Evolutionary conservation across 2,113 vertebrate genomes (phyloP).

Genomic region (Porphyrio hochstetteri): DNA sequence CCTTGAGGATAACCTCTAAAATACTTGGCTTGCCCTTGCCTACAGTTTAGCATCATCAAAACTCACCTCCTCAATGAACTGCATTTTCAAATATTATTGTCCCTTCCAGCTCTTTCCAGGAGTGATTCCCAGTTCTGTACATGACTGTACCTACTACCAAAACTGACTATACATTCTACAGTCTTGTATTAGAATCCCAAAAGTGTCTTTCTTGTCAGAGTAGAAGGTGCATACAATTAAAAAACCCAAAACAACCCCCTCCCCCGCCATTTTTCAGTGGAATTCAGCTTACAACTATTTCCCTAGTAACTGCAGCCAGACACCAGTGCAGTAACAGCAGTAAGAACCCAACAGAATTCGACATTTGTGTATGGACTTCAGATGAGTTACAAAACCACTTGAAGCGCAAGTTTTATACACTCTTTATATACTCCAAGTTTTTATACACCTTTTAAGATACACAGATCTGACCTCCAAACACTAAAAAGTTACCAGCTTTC

Average conservation of each 20-base stretch:
- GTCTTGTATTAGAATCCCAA: background rate
- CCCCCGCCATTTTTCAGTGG: background rate
- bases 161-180: background rate
- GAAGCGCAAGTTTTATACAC: fast-evolving
- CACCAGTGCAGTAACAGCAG: background rate
- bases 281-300: background rate
- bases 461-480: background rate
- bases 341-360: background rate
- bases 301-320: background rate
- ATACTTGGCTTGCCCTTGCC: background rate
- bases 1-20: background rate
- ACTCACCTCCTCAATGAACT: background rate
- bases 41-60: background rate
- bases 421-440: background rate
- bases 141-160: fast-evolving
- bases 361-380: background rate
- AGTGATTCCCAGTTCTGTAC: background rate
- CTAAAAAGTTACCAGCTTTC: background rate
- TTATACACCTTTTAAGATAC: background rate
- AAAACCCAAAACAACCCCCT: background rate
- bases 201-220: background rate
- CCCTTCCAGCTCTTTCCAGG: background rate
- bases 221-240: background rate
- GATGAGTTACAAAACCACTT: background rate
- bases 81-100: background rate